Base-by-base conservation (phyloP, 2,888 invertebrate species). In the Pammene aurita region DNA sequence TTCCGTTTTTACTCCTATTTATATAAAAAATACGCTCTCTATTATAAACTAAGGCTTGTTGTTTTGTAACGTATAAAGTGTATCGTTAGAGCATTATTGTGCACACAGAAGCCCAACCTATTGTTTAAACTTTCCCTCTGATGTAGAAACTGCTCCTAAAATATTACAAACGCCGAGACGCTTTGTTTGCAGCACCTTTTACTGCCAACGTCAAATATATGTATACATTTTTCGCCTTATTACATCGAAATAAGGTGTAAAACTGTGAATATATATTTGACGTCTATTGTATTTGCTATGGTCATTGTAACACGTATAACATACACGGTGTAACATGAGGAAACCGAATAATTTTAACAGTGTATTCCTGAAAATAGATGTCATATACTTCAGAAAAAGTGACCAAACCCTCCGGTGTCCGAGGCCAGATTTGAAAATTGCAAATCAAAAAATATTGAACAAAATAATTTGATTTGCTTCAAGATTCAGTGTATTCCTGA, bases 291-390 rank as follows among this genome's bases (percentile, higher is more conserved):
- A 4, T 26, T 63, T 54, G 54, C 52, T 54, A 63, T 57, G 18
- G 11, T 16, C 35, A 65, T 65, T 65, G 48, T 65, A 41, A 35
- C n/a, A 55, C n/a, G n/a, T n/a, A n/a, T n/a, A n/a, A n/a, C n/a
- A n/a, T n/a, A n/a, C n/a, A n/a, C n/a, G n/a, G n/a, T n/a, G n/a
- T n/a, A n/a, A n/a, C n/a, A n/a, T n/a, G n/a, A n/a, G n/a, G n/a
- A n/a, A n/a, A n/a, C n/a, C n/a, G n/a, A n/a, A n/a, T n/a, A n/a
- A n/a, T n/a, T n/a, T n/a, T n/a, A n/a, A n/a, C n/a, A n/a, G n/a
- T n/a, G n/a, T n/a, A n/a, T n/a, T n/a, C n/a, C n/a, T n/a, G n/a
- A n/a, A n/a, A n/a, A n/a, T n/a, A n/a, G n/a, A n/a, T n/a, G n/a
- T n/a, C n/a, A n/a, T n/a, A n/a, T n/a, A n/a, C n/a, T n/a, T n/a